These are phyloP conservation scores for Thalassoma bifasciatum DNA, from an alignment of 2,113 vertebrate species.

Conservation along the genomic window DNA sequence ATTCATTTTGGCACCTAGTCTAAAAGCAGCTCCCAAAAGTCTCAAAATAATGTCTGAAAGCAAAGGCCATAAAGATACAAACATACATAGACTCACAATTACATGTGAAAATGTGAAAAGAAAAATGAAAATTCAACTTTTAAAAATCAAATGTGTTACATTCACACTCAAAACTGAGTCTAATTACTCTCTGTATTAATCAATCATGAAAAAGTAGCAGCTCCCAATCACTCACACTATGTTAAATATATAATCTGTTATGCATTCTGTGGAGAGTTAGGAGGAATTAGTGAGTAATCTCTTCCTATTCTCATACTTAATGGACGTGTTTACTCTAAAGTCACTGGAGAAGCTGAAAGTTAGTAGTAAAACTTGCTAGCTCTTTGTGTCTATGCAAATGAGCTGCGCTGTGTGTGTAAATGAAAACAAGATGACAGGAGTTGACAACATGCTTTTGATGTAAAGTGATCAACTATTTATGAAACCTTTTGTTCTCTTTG, in stretches of 20 bases:
- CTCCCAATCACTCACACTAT: constrained; percentile 6
- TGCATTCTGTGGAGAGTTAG: no score
- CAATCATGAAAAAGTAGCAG: not conserved
- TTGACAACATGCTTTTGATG: constrained; percentile 4
- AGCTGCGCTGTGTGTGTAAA: constrained; percentile 7
- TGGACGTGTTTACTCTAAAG: constrained; percentile 1
- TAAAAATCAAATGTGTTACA: no score
- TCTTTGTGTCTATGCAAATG: constrained; percentile 25
- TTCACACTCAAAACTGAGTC: no score
- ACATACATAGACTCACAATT: no score
- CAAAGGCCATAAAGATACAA: no score
- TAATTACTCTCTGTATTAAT: no score
- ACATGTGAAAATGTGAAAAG: no score
- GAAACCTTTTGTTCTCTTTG: not conserved
- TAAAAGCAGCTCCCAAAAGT: no score
- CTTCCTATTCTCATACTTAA: not conserved
- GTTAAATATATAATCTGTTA: constrained; percentile 10
- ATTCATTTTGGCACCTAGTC: no score
- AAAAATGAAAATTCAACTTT: no score
- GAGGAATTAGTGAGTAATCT: not conserved
- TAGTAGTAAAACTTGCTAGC: not conserved
- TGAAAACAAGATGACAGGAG: not conserved
- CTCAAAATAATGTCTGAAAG: no score
- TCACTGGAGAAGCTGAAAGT: not conserved
- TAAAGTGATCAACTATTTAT: not conserved